Conservation (phyloP, 2,797 vertebrate genomes). For the Hemibagrus guttatus region DNA sequence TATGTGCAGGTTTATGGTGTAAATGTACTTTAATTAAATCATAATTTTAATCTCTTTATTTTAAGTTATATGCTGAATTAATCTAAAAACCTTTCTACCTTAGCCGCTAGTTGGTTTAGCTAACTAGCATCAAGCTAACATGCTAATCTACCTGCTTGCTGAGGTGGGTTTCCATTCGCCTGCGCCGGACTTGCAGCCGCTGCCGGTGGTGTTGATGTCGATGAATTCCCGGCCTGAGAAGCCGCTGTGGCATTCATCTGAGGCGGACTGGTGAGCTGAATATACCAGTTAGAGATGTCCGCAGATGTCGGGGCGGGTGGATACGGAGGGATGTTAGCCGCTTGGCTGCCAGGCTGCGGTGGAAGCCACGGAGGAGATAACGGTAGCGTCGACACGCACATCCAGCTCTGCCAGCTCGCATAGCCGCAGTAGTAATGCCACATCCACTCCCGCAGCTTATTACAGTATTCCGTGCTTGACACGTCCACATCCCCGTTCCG, state of each 20-base stretch:
- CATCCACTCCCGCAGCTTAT: constrained; percentile 87
- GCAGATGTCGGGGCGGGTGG: constrained; percentile 47
- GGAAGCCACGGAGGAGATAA: constrained; percentile 59
- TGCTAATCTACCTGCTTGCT: constrained; percentile 75
- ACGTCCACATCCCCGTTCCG: constrained; percentile 37
- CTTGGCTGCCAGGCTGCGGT: constrained; percentile 48
- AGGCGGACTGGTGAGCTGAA: constrained; percentile 57
- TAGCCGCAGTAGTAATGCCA: constrained; percentile 89
- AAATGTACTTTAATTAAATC: neutral
- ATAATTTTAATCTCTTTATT: neutral
- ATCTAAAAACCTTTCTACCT: neutral
- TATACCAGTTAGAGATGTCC: constrained; percentile 62
- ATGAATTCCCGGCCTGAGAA: constrained; percentile 52
- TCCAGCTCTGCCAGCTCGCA: constrained; percentile 84
- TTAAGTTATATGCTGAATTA: neutral
- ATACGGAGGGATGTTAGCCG: constrained; percentile 54
- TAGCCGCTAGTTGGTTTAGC: neutral
- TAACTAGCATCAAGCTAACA: neutral
- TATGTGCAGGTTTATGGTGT: neutral
- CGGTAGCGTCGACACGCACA: constrained; percentile 61
- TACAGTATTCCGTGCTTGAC: constrained; percentile 80
- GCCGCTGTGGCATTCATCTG: constrained; percentile 48
- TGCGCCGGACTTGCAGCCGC: constrained; percentile 54
- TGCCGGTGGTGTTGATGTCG: constrained; percentile 34
- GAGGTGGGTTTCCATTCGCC: constrained; percentile 68